Base-by-base conservation (phyloP, 2,113 vertebrate species). In the Pterocles burchelli region DNA sequence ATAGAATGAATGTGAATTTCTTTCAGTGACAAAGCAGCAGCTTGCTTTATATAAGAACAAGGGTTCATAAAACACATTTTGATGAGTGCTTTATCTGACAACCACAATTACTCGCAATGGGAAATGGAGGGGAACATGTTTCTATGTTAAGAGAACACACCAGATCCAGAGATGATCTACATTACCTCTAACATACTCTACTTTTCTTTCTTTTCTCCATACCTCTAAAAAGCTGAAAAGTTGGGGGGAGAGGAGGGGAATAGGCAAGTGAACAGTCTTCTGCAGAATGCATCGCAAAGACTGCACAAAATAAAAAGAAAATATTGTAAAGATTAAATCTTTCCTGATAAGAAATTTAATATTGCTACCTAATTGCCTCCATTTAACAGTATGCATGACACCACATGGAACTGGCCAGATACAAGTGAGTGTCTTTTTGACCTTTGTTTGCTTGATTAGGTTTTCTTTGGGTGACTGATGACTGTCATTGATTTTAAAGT, bases 401-500 rank as follows among this genome's bases (percentile, higher is more conserved):
- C 4, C 36, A 66, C 28, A 26, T 6, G 36, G 29, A 71, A 58
- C 18, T 33, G 11, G 22, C 5, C 7, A 54, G 71, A 57, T 29
- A 65, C 6, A 36, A 72, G 26, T 1, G 2, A 76, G 10, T 61
- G 41, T 82, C 58, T 75, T 87, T 95, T 82, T 75, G 62, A 89
- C 54, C 74, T 95, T 89, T 89, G 49, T 13, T 74, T 81, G 45
- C 61, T 54, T 95, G 78, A 85, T 96, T 85, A 85, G 33, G 29
- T 94, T 95, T 95, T 93, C 73, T 92, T 75, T 91, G 58, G 2
- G 17, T 95, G 87, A 87, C 62, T 87, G 84, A 93, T 85, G 77
- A 52, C 73, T 92, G 83, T 54, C 84, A 91, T 54, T 82, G 93
- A 87, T 95, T 96, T 96, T 73, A 79, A 82, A 89, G 74, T 79